Base-by-base conservation (phyloP, 2,888 invertebrate species). In the Stegana nigrithorax region DNA sequence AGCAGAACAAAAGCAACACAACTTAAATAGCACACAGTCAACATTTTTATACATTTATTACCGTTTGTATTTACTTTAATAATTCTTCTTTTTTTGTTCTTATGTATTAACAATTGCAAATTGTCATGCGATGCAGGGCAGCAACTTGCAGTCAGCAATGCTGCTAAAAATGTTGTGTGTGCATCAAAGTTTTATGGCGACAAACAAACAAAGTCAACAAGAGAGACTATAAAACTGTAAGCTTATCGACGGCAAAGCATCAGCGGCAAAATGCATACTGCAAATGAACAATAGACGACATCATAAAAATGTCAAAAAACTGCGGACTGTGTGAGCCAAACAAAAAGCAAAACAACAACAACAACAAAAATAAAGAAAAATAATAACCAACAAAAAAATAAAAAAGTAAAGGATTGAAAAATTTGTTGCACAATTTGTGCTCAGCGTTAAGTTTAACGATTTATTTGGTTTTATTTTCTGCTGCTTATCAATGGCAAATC, bases 251-350 rank as follows among this genome's bases (percentile, higher is more conserved):
- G 25, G 21, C 19, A 21, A 32, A 59, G 36, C 12, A 59, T 59
- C 59, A 50, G 23, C 10, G 36, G 32, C 23, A 47, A 50, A 32
- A n/a, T n/a, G n/a, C n/a, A n/a, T 36, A n/a, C 21, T 21, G 32
- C 23, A 55, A 55, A 55, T 55, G 36, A 32, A 55, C 53, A 55
- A 55, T 55, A 51, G 27, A 51, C 36, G 36, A 55, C 25, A 45
- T 47, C n/a, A 29, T 45, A 27, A 44, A 45, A 58, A 29, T 58
- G 42, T 58, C 29, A 29, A 44, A 27, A 57, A n/a, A 42, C 25
- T 42, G 39, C 42, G 21, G 26, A 44, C 14, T 5, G 23, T 14
- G 51, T n/a, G 12, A 25, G 12, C 23, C 17, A 29, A n/a, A 26
- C 12, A 3, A 51, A 10, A 5, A 51, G 26, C 7, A 51, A 51